Evolutionary conservation across 1,140 invertebrate species (phyloP).

Genomic region (Bombus difficillimus): DNA sequence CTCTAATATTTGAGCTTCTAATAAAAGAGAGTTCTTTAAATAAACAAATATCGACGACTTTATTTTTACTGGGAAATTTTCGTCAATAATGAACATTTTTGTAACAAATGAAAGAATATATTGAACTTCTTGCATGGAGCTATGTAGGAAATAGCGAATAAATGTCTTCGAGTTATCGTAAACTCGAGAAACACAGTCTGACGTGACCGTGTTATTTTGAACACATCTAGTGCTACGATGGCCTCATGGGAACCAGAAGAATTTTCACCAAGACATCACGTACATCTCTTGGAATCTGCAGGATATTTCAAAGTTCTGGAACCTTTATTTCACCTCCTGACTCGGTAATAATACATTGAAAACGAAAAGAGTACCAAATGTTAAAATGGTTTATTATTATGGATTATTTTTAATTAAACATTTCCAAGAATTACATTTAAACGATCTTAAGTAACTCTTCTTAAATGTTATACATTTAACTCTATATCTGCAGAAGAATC

Average conservation of each 20-base stretch:
- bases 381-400: neutral
- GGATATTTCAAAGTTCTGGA: constrained; percentile 16
- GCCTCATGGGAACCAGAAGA: constrained; percentile 24
- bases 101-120: no score
- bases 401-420: neutral
- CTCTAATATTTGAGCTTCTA: no score
- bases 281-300: constrained; percentile 29
- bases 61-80: neutral
- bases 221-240: constrained; percentile 10
- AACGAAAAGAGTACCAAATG: no score
- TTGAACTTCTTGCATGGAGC: neutral
- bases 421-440: neutral
- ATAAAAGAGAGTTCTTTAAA: no score
- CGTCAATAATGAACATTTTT: neutral
- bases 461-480: neutral
- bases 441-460: neutral
- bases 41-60: no score
- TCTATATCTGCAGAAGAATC: neutral
- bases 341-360: neutral
- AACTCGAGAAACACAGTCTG: constrained; percentile 27
- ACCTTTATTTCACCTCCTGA: neutral
- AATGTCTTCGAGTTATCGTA: constrained; percentile 32
- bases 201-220: constrained; percentile 47
- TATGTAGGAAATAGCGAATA: constrained; percentile 24
- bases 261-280: constrained; percentile 22